Base-by-base conservation (phyloP, 2,888 invertebrate species). In the Chloroclysta siterata region DNA sequence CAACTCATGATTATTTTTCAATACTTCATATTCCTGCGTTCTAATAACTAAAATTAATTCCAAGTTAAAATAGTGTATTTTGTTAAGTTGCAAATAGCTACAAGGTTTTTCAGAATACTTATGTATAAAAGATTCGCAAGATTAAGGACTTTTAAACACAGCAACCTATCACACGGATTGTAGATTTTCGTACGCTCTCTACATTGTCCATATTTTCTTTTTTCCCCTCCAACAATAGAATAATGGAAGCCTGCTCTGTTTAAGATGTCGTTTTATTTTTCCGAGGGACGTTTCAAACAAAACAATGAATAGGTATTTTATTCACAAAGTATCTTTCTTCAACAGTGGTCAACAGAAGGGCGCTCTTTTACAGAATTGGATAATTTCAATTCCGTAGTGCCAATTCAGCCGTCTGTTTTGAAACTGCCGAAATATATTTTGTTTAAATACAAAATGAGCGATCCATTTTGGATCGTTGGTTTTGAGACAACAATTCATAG, bases 261-360 rank as follows among this genome's bases (percentile, higher is more conserved):
- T 69, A 69, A 57, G 68, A 53, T 53, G 68, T 70, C 65, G 60
- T 69, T 75, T 74, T 72, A 65, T 74, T 74, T 73, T 72, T 65
- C 56, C 67, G 68, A 68, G 69, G 57, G 66, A 69, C 48, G 57
- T 66, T 68, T 68, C 57, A 62, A 72, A 72, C 66, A 68, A 73
- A 78, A 79, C 72, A 75, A 75, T 68, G 73, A 69, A 65, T 64
- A 65, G 65, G 65, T 75, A 76, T 78, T 72, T 73, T 65, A 70
- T 72, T 71, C 61, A 48, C 60, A 63, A 70, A 70, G 73, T 71
- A 71, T 78, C 72, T 73, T 73, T 71, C 69, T 63, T 71, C 58
- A 59, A 60, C 71, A 72, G 72, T 74, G 74, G 77, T 78, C 76
- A 76, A 77, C 75, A 73, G 70, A 72, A 66, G 62, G 65, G 67